A percentile compares a stretch with the other conserved stretches of the same genome.
phyloP scores from a whole-genome alignment of 2,797 vertebrate genomes.

The Avahi laniger region DNA sequence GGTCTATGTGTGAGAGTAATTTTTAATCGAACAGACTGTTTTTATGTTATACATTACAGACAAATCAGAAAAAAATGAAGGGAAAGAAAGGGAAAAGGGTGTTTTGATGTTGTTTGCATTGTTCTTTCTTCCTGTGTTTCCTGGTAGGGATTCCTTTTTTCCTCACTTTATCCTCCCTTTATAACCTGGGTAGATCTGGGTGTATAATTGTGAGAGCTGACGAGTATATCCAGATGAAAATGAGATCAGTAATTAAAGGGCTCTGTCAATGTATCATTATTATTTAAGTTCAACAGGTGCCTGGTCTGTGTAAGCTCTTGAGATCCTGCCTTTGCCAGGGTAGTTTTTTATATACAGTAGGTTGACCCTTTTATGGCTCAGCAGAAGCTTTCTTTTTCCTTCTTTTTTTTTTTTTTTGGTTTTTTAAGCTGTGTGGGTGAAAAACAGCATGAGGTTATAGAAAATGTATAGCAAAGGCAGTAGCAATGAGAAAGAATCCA shows the following conservation, averaged over 20 bases:
- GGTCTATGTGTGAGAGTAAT: background rate
- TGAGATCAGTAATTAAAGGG: slow-evolving; percentile 42
- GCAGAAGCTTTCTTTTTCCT: background rate
- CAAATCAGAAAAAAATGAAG: background rate
- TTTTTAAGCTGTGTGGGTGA: slow-evolving; percentile 51
- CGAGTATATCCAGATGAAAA: slow-evolving; percentile 11
- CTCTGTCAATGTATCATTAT: background rate
- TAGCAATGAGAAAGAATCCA: slow-evolving; percentile 48
- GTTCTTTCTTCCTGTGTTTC: background rate
- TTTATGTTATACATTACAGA: slow-evolving; percentile 25
- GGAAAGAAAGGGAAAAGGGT: background rate
- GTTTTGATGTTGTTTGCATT: background rate
- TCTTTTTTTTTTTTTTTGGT: background rate
- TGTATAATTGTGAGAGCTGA: background rate
- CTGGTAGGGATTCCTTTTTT: background rate
- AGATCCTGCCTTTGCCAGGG: background rate
- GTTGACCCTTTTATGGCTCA: slow-evolving; percentile 20
- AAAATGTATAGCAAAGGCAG: slow-evolving; percentile 65
- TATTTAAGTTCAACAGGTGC: slow-evolving; percentile 18
- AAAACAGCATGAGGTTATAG: slow-evolving; percentile 57
- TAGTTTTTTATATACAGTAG: slow-evolving; percentile 50
- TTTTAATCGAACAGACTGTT: slow-evolving; percentile 33
- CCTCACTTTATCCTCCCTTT: background rate
- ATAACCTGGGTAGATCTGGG: background rate
- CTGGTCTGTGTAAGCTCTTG: background rate